Evolutionary conservation across 2,797 vertebrate genomes (phyloP).

Genomic region (Alfaro cultratus): DNA sequence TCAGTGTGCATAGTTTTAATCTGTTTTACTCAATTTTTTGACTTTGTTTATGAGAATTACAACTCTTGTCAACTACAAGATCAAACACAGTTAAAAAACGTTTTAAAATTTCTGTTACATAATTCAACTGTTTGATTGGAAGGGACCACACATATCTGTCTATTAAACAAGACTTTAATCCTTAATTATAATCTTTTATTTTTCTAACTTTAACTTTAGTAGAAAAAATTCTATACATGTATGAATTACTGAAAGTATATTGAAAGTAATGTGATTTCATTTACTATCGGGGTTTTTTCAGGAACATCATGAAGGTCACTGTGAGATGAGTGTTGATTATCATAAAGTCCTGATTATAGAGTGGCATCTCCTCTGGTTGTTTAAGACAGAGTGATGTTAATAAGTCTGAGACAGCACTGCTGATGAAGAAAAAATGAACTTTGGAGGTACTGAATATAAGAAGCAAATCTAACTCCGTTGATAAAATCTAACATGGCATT

Average conservation of each 20-base stretch:
- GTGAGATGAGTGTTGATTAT: conserved; percentile 29
- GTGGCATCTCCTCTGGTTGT: conserved; percentile 17
- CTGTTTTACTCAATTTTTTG: neutral
- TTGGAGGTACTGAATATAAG: neutral
- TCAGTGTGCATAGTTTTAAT: neutral
- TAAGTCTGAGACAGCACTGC: conserved; percentile 14
- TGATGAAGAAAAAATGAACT: conserved; percentile 10
- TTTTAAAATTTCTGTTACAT: neutral
- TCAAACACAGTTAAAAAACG: neutral
- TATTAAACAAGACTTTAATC: neutral
- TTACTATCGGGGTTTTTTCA: neutral
- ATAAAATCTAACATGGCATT: neutral
- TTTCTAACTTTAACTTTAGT: neutral
- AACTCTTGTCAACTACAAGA: neutral
- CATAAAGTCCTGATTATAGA: conserved; percentile 32
- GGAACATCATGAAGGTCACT: conserved; percentile 25
- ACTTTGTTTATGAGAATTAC: neutral
- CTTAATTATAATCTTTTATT: neutral
- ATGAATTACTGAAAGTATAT: neutral
- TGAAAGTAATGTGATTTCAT: neutral
- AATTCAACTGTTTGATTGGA: neutral
- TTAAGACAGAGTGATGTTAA: conserved; percentile 17
- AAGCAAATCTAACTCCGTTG: neutral
- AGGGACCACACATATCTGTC: neutral
- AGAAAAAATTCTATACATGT: neutral